phyloP scores from a whole-genome alignment of 2,797 vertebrate species.

The Paguma larvata region DNA sequence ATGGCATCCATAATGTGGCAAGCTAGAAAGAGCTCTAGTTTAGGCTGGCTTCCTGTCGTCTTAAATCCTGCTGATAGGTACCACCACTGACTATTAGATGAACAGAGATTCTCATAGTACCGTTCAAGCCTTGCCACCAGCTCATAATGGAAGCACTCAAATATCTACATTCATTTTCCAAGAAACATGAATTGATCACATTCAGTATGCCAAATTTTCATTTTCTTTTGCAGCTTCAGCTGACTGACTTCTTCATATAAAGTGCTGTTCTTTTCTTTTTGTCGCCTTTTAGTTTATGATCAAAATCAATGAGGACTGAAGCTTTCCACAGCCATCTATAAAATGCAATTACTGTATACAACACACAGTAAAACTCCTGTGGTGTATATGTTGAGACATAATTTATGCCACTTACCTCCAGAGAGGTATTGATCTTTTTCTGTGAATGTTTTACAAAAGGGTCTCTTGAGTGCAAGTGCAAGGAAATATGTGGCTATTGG shows the following conservation, averaged over 20 bases:
- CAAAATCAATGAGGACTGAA: slow-evolving; percentile 94
- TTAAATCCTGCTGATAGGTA: slow-evolving; percentile 82
- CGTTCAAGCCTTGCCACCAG: slow-evolving; percentile 79
- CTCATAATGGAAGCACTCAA: slow-evolving; percentile 84
- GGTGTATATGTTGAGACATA: slow-evolving; percentile 91
- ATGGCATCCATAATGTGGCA: slow-evolving; percentile 45
- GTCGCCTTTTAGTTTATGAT: slow-evolving; percentile 91
- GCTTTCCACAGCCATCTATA: slow-evolving; percentile 91
- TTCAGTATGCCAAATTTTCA: slow-evolving; percentile 82
- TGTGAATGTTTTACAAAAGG: slow-evolving; percentile 90
- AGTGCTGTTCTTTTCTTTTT: slow-evolving; percentile 89
- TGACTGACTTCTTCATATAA: slow-evolving; percentile 88
- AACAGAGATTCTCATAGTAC: slow-evolving; percentile 80
- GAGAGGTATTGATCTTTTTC: slow-evolving; percentile 93
- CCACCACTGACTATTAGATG: slow-evolving; percentile 53
- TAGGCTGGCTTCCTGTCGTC: slow-evolving; percentile 77
- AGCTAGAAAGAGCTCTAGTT: slow-evolving; percentile 81
- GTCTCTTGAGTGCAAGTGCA: slow-evolving; percentile 85
- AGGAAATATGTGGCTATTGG: slow-evolving; percentile 90
- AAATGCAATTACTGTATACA: slow-evolving; percentile 93
- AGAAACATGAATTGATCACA: slow-evolving; percentile 87
- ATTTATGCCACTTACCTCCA: slow-evolving; percentile 93
- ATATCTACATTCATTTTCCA: slow-evolving; percentile 86
- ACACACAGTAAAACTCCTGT: slow-evolving; percentile 90
- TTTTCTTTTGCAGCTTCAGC: slow-evolving; percentile 90